phyloP scores from a whole-genome alignment of 2,797 vertebrate species.

The Lepus townsendii region DNA sequence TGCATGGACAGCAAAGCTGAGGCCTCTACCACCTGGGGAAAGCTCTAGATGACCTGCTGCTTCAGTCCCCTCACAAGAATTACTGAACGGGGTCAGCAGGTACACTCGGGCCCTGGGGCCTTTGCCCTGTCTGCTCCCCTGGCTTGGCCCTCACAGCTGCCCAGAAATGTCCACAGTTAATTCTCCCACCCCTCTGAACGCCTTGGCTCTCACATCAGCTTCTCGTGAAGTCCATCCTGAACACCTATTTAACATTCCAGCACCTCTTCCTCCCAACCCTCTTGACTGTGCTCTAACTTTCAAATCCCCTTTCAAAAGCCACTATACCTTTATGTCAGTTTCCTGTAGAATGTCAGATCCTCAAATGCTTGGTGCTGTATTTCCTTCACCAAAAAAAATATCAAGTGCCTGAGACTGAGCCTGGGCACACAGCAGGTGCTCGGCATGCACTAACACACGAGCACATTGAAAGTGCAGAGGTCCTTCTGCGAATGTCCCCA shows the following conservation, averaged over 20 bases:
- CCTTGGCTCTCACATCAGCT: neutral
- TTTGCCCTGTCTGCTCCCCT: neutral
- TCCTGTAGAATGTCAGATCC: neutral
- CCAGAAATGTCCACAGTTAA: neutral
- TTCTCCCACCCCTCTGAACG: neutral
- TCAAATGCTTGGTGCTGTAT: neutral
- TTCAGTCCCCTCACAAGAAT: neutral
- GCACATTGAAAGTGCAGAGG: slow-evolving; percentile 37
- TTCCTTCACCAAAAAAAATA: slow-evolving; percentile 33
- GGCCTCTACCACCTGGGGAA: neutral
- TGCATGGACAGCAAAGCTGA: neutral
- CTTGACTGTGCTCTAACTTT: slow-evolving; percentile 2
- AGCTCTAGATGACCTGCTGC: neutral
- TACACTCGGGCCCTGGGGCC: neutral
- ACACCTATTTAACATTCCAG: slow-evolving; percentile 1
- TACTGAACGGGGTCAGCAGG: neutral
- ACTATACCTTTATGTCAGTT: slow-evolving; percentile 6
- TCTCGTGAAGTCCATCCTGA: neutral
- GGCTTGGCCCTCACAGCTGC: neutral
- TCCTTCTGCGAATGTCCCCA: slow-evolving; percentile 35
- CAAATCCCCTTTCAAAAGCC: neutral
- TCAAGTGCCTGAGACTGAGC: slow-evolving; percentile 16
- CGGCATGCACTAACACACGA: neutral
- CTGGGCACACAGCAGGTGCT: neutral
- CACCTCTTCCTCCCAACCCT: neutral